Conservation (phyloP, 2,888 invertebrate genomes). For the Xestobium rufovillosum region DNA sequence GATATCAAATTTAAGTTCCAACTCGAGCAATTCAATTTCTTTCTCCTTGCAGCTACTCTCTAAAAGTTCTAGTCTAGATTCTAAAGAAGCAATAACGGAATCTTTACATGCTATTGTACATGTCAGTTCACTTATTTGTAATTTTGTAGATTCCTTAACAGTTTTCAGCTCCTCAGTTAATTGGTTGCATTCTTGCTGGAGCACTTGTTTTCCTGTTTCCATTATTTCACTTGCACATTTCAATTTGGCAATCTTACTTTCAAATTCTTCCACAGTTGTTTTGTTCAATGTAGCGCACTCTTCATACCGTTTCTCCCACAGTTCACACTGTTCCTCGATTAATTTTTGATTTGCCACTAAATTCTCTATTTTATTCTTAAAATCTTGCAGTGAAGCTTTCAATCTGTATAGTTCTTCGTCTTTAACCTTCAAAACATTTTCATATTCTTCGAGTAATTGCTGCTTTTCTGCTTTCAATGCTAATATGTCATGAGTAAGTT, state of each 20-base stretch:
- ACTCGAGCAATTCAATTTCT: slow-evolving; percentile 10
- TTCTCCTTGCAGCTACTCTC: slow-evolving; percentile 10
- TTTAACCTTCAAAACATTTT: too few species aligned
- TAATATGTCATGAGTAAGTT: too few species aligned
- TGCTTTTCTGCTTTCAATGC: too few species aligned
- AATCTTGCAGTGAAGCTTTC: slow-evolving; percentile 5
- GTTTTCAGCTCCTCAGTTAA: slow-evolving; percentile 10
- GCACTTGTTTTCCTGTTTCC: slow-evolving; percentile 22
- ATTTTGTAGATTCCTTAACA: slow-evolving; percentile 4
- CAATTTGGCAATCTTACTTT: slow-evolving; percentile 20
- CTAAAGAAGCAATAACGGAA: not conserved
- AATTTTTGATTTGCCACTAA: slow-evolving; percentile 11
- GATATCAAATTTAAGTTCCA: slow-evolving; percentile 8
- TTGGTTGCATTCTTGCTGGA: slow-evolving; percentile 21
- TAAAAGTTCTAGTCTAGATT: slow-evolving; percentile 8
- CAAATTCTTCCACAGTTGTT: slow-evolving; percentile 12
- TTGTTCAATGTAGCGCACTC: slow-evolving; percentile 5
- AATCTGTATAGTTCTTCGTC: slow-evolving; percentile 1
- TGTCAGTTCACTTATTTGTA: not conserved
- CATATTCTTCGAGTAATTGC: too few species aligned
- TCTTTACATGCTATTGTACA: too few species aligned
- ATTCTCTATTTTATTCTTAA: slow-evolving; percentile 5
- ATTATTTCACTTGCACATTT: slow-evolving; percentile 24
- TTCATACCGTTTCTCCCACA: slow-evolving; percentile 3
- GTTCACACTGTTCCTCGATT: slow-evolving; percentile 13